Evolutionary conservation across 1,140 invertebrate genomes (phyloP).

Genomic region (Lordiphosa clarofinis): DNA sequence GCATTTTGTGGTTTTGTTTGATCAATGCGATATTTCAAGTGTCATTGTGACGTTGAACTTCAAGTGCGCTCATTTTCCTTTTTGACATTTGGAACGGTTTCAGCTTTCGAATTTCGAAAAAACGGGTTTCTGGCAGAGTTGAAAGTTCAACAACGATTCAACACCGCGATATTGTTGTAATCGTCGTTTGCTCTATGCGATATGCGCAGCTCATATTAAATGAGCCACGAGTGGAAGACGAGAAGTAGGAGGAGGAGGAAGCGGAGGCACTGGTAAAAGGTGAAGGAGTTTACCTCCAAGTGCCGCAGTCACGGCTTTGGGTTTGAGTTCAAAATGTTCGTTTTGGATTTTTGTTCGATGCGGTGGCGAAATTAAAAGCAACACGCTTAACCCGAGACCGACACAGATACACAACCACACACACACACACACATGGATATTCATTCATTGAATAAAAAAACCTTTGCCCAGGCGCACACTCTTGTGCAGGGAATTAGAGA

Average conservation of each 20-base stretch:
- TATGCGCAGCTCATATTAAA: slow-evolving; percentile 50
- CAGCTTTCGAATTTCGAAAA: slow-evolving; percentile 58
- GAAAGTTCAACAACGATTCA: slow-evolving; percentile 71
- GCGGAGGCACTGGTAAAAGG: slow-evolving; percentile 6
- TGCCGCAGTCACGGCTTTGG: slow-evolving; percentile 29
- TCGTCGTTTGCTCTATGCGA: slow-evolving; percentile 35
- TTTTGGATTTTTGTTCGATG: slow-evolving; percentile 53
- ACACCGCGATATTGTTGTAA: slow-evolving; percentile 71
- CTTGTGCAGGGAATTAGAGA: slow-evolving; percentile 12
- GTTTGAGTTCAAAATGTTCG: slow-evolving; percentile 46
- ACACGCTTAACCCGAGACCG: slow-evolving; percentile 41
- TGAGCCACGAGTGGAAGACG: slow-evolving; percentile 20
- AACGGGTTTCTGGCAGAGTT: slow-evolving; percentile 34
- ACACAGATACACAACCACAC: too few species aligned
- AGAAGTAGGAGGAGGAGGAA: neutral
- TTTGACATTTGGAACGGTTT: slow-evolving; percentile 71
- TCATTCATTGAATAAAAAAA: slow-evolving; percentile 39
- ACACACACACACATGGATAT: slow-evolving; percentile 21
- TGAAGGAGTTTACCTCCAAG: slow-evolving; percentile 22
- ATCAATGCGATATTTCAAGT: slow-evolving; percentile 43
- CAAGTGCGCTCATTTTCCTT: slow-evolving; percentile 68
- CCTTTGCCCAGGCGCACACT: slow-evolving; percentile 22
- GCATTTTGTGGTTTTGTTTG: slow-evolving; percentile 22
- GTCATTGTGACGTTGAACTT: slow-evolving; percentile 59
- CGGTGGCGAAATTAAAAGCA: slow-evolving; percentile 71